phyloP scores from a whole-genome alignment of 2,797 vertebrate species.

The Cuniculus paca region DNA sequence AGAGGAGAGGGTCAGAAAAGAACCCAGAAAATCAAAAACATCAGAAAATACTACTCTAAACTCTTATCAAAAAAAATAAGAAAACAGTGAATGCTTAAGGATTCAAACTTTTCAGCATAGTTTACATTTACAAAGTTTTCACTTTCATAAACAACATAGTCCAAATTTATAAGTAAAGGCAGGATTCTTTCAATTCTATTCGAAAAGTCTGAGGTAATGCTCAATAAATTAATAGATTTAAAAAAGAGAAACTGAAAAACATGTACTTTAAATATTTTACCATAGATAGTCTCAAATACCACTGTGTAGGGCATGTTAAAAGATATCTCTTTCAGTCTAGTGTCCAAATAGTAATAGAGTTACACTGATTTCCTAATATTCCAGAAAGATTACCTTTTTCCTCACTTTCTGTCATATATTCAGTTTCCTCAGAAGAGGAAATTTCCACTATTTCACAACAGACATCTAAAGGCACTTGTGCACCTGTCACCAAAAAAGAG shows the following conservation, averaged over 20 bases:
- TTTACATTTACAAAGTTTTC: background rate
- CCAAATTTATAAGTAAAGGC: background rate
- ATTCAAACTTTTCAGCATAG: background rate
- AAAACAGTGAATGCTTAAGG: background rate
- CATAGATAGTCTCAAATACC: no score
- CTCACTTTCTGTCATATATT: background rate
- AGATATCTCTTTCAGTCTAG: no score
- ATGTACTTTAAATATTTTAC: no score
- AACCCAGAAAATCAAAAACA: constrained; percentile 84
- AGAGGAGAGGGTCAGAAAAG: constrained; percentile 60
- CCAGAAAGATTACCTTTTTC: background rate
- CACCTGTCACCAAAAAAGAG: background rate
- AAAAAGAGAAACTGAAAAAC: background rate
- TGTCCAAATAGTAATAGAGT: background rate
- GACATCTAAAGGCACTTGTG: background rate
- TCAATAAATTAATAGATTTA: background rate
- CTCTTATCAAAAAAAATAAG: background rate
- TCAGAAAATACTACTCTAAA: background rate
- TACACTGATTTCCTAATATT: background rate
- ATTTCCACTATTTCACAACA: background rate
- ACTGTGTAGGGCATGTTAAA: background rate
- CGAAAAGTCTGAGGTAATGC: background rate
- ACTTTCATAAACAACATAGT: no score
- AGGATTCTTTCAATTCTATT: background rate
- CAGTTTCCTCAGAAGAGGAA: background rate